These are phyloP conservation scores for Venustaconcha ellipsiformis DNA, from an alignment of 1,140 invertebrate genomes.

Conservation along the genomic window DNA sequence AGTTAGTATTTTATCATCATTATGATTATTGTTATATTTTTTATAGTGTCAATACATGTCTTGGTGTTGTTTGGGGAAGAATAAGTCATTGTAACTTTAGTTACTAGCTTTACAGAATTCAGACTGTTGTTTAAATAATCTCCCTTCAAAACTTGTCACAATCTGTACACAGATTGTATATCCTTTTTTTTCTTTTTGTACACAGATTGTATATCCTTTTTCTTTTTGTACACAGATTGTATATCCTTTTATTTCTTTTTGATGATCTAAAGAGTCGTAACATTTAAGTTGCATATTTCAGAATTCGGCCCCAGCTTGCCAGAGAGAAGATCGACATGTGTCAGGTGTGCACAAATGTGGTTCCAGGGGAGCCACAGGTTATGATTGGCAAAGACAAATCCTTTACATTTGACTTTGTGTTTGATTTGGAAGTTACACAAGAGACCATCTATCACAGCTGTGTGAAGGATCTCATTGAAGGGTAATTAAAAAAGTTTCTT, in stretches of 20 bases:
- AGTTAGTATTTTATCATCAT: no score
- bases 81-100: not conserved
- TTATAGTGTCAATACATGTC: no score
- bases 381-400: conserved; percentile 73
- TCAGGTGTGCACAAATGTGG: conserved; percentile 90
- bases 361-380: conserved; percentile 79
- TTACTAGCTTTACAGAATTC: not conserved
- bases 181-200: not conserved
- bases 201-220: not conserved
- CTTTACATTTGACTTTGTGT: conserved; percentile 93
- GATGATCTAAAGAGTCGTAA: not conserved
- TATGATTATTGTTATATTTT: no score
- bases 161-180: not conserved
- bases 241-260: not conserved
- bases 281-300: conserved; percentile 69
- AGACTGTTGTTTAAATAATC: not conserved
- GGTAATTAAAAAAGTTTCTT: conserved; percentile 44
- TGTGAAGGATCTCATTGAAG: conserved; percentile 79
- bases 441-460: conserved; percentile 82
- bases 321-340: conserved; percentile 96
- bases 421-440: conserved; percentile 79
- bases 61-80: not conserved
- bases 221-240: not conserved
- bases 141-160: not conserved
- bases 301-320: conserved; percentile 93